phyloP scores from a whole-genome alignment of 2,888 invertebrate species.

The Lamproptera curius region DNA sequence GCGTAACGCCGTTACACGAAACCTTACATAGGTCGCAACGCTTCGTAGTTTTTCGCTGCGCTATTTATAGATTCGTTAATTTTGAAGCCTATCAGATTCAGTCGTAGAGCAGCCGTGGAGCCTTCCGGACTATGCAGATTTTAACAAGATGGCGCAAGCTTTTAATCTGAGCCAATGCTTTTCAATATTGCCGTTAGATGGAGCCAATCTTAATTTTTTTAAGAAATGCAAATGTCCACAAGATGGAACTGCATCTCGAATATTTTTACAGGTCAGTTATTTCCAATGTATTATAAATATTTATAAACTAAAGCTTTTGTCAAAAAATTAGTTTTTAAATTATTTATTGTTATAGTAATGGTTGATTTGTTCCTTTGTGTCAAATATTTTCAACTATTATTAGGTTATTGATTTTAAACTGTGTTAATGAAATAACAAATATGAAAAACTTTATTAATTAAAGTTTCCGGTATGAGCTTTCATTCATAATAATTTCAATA shows the following conservation, averaged over 20 bases:
- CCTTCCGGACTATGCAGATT: conserved; percentile 46
- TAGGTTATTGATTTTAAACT: no score
- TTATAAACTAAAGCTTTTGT: no score
- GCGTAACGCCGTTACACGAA: conserved; percentile 33
- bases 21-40: conserved; percentile 43
- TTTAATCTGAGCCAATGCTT: conserved; percentile 36
- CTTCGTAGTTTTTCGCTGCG: conserved; percentile 42
- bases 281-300: conserved; percentile 1
- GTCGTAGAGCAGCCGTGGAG: conserved; percentile 52
- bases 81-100: conserved; percentile 49
- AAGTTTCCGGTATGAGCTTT: no score
- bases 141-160: conserved; percentile 50
- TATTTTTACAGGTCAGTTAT: no score
- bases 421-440: no score
- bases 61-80: conserved; percentile 38
- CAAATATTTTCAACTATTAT: no score
- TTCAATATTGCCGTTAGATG: conserved; percentile 47
- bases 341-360: no score
- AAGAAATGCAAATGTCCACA: conserved; percentile 24
- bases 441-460: no score
- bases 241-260: conserved; percentile 58
- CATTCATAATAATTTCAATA: no score
- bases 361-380: no score
- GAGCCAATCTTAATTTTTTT: conserved; percentile 31
- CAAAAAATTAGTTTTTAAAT: no score